Evolutionary conservation across 2,888 invertebrate species (phyloP).

Genomic region (Tiliacea citrago): DNA sequence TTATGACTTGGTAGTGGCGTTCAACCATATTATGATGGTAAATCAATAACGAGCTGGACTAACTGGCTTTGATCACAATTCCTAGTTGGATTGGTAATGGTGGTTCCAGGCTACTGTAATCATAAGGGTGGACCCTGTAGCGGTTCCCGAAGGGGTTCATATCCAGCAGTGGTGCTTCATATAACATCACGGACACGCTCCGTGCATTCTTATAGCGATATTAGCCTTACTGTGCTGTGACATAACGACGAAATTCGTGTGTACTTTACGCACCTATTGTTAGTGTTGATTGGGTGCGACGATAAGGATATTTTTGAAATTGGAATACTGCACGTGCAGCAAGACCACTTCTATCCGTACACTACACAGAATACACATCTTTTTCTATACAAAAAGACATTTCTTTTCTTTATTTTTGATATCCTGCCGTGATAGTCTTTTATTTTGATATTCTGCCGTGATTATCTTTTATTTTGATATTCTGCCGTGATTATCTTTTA

Average conservation of each 20-base stretch:
- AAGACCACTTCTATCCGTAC: background rate
- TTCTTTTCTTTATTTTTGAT: background rate
- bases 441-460: too few species aligned
- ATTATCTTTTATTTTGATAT: background rate
- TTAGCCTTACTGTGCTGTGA: constrained; percentile 44
- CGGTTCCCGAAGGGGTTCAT: too few species aligned
- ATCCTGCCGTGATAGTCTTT: background rate
- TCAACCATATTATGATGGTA: too few species aligned
- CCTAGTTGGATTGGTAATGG: too few species aligned
- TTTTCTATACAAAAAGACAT: too few species aligned
- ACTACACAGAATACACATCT: background rate
- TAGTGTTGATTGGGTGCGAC: too few species aligned
- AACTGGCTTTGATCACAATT: too few species aligned
- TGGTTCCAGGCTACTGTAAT: too few species aligned
- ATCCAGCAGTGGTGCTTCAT: constrained; percentile 59
- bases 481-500: background rate
- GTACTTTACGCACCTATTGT: background rate
- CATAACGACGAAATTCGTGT: constrained; percentile 51
- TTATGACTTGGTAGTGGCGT: too few species aligned
- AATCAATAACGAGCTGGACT: too few species aligned
- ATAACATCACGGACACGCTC: constrained; percentile 66
- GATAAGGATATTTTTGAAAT: background rate
- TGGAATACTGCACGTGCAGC: background rate
- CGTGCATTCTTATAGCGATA: constrained; percentile 65
- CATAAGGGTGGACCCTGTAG: too few species aligned